Base-by-base conservation (phyloP, 2,797 vertebrate species). In the Alca torda region DNA sequence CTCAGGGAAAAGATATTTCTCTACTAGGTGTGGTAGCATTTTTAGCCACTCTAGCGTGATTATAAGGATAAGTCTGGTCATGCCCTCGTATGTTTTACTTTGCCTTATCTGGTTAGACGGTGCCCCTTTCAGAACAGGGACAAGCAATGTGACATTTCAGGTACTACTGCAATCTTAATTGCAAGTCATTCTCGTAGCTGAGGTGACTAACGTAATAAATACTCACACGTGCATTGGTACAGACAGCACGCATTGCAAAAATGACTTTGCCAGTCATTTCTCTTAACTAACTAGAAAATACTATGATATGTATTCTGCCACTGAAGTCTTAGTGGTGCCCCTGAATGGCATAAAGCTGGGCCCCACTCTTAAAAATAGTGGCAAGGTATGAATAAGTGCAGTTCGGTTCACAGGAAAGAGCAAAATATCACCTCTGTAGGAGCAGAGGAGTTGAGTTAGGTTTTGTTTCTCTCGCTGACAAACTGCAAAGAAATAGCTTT, bases 301-400 rank as follows among this genome's bases (percentile, higher is more conserved):
- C 60, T 51, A 7, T 31, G 61, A 48, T n/a, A 25, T 13, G 23
- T 63, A 28, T 54, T 41, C 15, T 79, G 73, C 59, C 3, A 4
- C 33, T 84, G 76, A 93, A 93, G 65, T 23, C 48, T 79, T 33
- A 60, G 63, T 6, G 33, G 18, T 39, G 46, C 35, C 89, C 86
- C 84, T 10, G 86, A 96, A 91, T 48, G 93, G 90, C 87, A 93
- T 69, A 93, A 67, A 90, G 87, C 93, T 93, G 76, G 69, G 81
- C 76, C 77, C 59, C 35, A 53, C 73, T 97, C 84, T 95, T 95
- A 92, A 95, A 97, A 97, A 90, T 75, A 95, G 80, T 87, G 90
- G 90, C 81, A 91, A 94, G 93, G 9, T 51, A 70, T 25, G 43
- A 93, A 78, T 45, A 89, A 90, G 18, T 33, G 60, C 45, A 84